A percentile compares a stretch with the other conserved stretches of the same genome.
phyloP scores from a whole-genome alignment of 2,113 vertebrate species.

The Sporophila hypoxantha region DNA sequence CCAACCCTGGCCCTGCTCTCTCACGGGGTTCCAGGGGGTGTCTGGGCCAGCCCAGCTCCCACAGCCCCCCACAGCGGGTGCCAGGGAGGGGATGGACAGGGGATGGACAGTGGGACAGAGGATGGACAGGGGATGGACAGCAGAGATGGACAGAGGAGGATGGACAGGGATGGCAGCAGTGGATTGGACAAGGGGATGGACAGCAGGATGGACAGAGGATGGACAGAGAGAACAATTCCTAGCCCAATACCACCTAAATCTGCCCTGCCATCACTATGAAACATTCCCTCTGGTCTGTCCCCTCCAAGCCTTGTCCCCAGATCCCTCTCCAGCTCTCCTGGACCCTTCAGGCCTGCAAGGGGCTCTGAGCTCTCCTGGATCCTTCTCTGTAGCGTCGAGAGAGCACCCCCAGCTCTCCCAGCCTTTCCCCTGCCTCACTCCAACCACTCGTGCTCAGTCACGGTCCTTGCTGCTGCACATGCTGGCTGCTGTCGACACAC shows the following conservation, averaged over 20 bases:
- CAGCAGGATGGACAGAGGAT: too few relatives aligned
- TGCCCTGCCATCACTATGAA: background rate
- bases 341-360: background rate
- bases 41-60: accelerated
- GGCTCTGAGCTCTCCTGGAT: background rate
- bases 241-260: accelerated
- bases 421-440: conserved; percentile 8
- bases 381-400: too few relatives aligned
- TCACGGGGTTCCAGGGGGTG: accelerated
- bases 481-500: background rate
- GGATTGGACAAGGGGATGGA: too few relatives aligned
- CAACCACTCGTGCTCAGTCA: conserved; percentile 17
- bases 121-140: background rate
- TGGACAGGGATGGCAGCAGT: too few relatives aligned
- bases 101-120: accelerated
- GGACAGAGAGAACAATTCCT: background rate
- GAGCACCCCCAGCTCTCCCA: background rate
- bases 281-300: background rate
- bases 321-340: background rate
- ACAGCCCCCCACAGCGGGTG: accelerated
- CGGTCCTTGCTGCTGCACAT: conserved; percentile 52
- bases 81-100: background rate
- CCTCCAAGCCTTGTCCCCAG: background rate
- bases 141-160: accelerated
- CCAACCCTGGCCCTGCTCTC: background rate